A percentile compares a stretch with the other conserved stretches of the same genome.
phyloP scores from a whole-genome alignment of 2,797 vertebrate species.

The Bucorvus abyssinicus region DNA sequence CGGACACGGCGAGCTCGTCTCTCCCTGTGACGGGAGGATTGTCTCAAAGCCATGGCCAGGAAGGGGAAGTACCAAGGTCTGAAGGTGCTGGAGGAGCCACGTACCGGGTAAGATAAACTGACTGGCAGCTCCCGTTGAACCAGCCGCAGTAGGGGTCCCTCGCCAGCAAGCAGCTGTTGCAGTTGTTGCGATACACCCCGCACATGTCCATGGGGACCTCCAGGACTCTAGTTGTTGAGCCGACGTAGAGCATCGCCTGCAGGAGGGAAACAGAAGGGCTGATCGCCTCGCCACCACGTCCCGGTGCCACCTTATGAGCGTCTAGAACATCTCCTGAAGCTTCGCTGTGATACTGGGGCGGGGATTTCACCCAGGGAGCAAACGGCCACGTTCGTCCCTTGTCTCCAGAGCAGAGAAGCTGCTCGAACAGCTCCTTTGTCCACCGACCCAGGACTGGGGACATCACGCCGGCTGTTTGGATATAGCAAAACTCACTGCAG shows the following conservation, averaged over 20 bases:
- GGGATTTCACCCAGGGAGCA: neutral
- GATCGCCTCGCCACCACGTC: accelerated
- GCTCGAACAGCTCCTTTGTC: neutral
- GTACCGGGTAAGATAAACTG: slow-evolving; percentile 39
- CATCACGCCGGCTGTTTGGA: neutral
- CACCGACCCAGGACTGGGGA: neutral
- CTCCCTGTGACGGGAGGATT: neutral
- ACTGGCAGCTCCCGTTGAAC: slow-evolving; percentile 38
- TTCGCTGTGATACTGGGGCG: too few relatives aligned
- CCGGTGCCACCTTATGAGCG: too few relatives aligned
- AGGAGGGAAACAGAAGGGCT: neutral
- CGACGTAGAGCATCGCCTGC: slow-evolving; percentile 71
- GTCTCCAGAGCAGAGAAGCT: neutral
- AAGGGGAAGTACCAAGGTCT: too few relatives aligned
- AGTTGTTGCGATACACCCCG: slow-evolving; percentile 61
- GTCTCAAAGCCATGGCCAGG: neutral
- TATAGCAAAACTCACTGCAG: neutral
- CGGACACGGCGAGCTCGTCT: accelerated
- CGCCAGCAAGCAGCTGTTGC: slow-evolving; percentile 75
- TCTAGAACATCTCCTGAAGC: too few relatives aligned
- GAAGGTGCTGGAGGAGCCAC: neutral
- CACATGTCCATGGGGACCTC: slow-evolving; percentile 76
- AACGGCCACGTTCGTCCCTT: neutral
- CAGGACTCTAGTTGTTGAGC: slow-evolving; percentile 60
- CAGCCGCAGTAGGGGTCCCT: slow-evolving; percentile 76